Evolutionary conservation across 2,797 vertebrate species (phyloP).

Genomic region (Falco rusticolus): DNA sequence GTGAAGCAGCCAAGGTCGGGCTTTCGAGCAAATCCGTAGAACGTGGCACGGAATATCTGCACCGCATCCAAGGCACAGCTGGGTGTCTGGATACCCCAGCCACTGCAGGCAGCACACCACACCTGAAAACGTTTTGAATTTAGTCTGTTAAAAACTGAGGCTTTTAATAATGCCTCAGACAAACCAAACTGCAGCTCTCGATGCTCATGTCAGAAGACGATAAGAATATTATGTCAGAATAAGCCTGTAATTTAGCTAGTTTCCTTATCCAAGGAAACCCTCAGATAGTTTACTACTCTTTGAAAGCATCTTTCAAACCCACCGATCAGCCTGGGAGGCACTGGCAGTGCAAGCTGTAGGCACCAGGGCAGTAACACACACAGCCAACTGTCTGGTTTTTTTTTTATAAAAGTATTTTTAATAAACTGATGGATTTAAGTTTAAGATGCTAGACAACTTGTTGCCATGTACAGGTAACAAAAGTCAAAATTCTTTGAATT

Average conservation of each 20-base stretch:
- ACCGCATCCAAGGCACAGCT: accelerated
- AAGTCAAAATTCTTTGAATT: conserved; percentile 79
- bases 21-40: accelerated
- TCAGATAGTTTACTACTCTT: not conserved
- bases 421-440: conserved; percentile 83
- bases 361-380: not conserved
- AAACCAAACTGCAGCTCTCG: not conserved
- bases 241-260: not conserved
- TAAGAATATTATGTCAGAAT: no score
- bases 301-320: not conserved
- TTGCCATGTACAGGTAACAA: conserved; percentile 81
- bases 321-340: not conserved
- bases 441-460: conserved; percentile 77
- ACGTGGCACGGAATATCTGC: accelerated
- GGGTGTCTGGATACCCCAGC: no score
- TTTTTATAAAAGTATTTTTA: conserved; percentile 81
- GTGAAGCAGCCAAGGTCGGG: no score
- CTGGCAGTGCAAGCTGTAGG: not conserved
- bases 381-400: conserved; percentile 14
- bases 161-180: not conserved
- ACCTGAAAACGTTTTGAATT: not conserved
- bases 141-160: not conserved
- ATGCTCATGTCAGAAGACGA: accelerated
- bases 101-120: not conserved
- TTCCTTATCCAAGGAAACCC: not conserved